Evolutionary conservation across 2,113 vertebrate genomes (phyloP), one percentile per base, ranked within the genome.

Genomic region (Ceyx melanurus): DNA sequence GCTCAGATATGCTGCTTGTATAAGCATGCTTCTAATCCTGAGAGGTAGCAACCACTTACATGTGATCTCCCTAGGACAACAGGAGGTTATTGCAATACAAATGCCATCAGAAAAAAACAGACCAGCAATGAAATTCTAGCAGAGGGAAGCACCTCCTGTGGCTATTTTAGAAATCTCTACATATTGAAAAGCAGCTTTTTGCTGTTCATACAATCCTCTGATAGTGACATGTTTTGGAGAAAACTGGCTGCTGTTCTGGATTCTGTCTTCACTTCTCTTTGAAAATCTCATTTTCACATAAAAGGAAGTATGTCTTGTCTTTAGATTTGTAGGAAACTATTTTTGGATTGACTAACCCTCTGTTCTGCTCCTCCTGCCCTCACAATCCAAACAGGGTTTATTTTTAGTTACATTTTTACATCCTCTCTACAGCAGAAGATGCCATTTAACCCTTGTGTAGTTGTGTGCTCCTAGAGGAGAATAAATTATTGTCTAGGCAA

Each of bases 391-490:
- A 68, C 4, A 31, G 37, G 7, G 6, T 85, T 79, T 95, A 96
- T 85, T 95, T 94, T 88, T 89, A 94, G 84, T 29, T 72, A 66
- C 46, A 31, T 73, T 85, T 92, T 83, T 90, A 33, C n/a, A 51
- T 85, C n/a, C 35, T 62, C 9, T 48, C 17, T 48, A n/a, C 43
- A 93, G 51, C 5, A 83, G 56, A 83, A 3, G 6, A 90, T 65
- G 88, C 64, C 0, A 20, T 78, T 83, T 92, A 92, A 94, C 51
- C 10, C 40, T 81, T 83, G 40, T 56, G 10, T n/a, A 70, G n/a
- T 46, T 37, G 35, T 0, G 0, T 7, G 4, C 74, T 90, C 86
- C 57, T 57, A 87, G 46, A 35, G 6, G 10, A 50, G 21, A 7
- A 67, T 3, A 21, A 78, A 33, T 42, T 26, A 33, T 12, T 40